phyloP scores from a whole-genome alignment of 2,113 vertebrate genomes.

The Sturnus vulgaris region DNA sequence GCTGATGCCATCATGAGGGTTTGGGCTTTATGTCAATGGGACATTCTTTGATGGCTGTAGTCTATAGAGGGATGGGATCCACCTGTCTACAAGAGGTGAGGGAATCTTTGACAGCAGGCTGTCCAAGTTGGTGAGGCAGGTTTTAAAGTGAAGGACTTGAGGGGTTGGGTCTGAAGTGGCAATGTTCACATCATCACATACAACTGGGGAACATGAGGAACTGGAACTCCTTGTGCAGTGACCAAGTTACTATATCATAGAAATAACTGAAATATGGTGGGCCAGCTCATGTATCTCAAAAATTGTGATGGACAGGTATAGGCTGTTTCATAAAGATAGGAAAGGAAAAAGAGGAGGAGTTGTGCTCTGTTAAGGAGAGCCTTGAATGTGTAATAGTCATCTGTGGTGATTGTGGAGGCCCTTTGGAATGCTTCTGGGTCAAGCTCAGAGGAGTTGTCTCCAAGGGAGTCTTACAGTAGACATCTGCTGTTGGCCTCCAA shows the following conservation, averaged over 20 bases:
- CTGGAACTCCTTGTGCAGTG: not conserved
- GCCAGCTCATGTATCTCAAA: not conserved
- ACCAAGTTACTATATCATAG: not conserved
- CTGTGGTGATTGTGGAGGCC: not conserved
- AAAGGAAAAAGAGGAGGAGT: not conserved
- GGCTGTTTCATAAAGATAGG: not conserved
- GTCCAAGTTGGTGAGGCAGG: not conserved
- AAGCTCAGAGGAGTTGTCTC: not conserved
- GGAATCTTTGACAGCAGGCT: not conserved
- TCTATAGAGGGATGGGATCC: not conserved
- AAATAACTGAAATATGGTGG: not conserved
- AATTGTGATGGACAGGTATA: not conserved
- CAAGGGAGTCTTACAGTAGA: too few species aligned
- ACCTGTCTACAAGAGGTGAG: not conserved
- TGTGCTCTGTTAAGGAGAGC: not conserved
- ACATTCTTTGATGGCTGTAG: not conserved
- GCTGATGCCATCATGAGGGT: not conserved
- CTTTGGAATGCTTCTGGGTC: not conserved
- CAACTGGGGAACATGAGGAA: not conserved
- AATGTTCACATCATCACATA: not conserved
- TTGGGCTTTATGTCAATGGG: not conserved
- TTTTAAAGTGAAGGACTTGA: not conserved
- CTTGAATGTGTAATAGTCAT: not conserved
- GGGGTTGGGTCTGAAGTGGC: not conserved
- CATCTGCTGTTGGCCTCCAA: not conserved